Evolutionary conservation across 2,888 invertebrate species (phyloP), one percentile per base, ranked within the genome.

Genomic region (Drosophila infuscata): DNA sequence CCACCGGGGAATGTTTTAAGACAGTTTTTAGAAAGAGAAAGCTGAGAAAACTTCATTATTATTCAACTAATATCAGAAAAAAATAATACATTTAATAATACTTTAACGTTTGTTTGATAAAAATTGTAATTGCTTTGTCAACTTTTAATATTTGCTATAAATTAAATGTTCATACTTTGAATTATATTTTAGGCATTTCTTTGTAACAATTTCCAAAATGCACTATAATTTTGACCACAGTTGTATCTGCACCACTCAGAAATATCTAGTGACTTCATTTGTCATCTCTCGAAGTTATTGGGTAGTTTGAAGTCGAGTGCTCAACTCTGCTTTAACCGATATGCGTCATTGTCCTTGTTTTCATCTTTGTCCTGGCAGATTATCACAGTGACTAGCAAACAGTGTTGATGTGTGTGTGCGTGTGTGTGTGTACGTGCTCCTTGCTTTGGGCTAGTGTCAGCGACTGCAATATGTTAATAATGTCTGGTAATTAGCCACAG

Each of bases 381-480:
- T 83, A 79, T 66, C 76, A 70, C 59, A 64, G 71, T 51, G 68
- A 70, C 61, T 60, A 77, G 66, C 35, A 49, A 60, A 41, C n/a
- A 57, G 64, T 58, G 72, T 67, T 68, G 69, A 64, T 68, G 59
- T 70, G 30, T 20, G 20, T 20, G 3, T 20, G 20, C n/a, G 6
- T 36, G 35, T 15, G 20, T 38, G 7, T 32, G 53, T 15, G 64
- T 38, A 56, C 59, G 57, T 64, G 67, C 25, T 35, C 8, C 33
- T 46, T 35, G 60, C 51, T 48, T 71, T 72, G 46, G 56, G 52
- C 35, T 30, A 53, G 30, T 48, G 59, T 33, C 60, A 52, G 57
- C 48, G 52, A 36, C 54, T 68, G 72, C 82, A 83, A 87, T 84
- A 87, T 87, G 84, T 78, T 83, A 78, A 83, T 80, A 80, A 82